A percentile compares a stretch with the other conserved stretches of the same genome.
phyloP scores from a whole-genome alignment of 1,140 invertebrate species.

The Ladona fulva region DNA sequence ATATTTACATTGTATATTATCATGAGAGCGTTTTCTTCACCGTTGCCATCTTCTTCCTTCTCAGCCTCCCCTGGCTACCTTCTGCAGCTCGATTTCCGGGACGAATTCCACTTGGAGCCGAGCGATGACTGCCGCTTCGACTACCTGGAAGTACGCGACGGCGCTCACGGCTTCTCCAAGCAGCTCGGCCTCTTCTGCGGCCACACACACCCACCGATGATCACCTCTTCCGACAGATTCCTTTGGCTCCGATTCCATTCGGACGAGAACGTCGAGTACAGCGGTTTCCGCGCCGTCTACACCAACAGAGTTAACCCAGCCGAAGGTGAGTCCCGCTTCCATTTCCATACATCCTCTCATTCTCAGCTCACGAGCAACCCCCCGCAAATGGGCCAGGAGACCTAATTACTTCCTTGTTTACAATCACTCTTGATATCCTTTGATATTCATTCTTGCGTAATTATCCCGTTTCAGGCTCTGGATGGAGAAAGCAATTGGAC shows the following conservation, averaged over 20 bases:
- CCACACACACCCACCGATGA: constrained; percentile 61
- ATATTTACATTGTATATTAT: too few relatives aligned
- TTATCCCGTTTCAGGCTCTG: too few relatives aligned
- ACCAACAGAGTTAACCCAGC: constrained; percentile 41
- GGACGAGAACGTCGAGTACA: constrained; percentile 74
- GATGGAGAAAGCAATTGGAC: too few relatives aligned
- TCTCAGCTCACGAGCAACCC: too few relatives aligned
- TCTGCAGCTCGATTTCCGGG: constrained; percentile 71
- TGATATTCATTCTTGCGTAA: too few relatives aligned
- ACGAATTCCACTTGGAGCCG: constrained; percentile 68
- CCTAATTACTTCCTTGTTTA: too few relatives aligned
- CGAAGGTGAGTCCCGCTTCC: constrained; percentile 29
- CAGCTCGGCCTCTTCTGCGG: constrained; percentile 63
- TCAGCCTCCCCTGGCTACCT: constrained; percentile 63
- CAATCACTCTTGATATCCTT: too few relatives aligned
- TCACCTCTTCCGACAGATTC: constrained; percentile 62
- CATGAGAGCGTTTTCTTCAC: background rate
- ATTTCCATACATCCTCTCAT: too few relatives aligned
- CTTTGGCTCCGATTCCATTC: constrained; percentile 79
- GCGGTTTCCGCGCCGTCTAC: constrained; percentile 73
- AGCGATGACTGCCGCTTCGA: constrained; percentile 69
- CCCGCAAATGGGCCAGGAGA: too few relatives aligned
- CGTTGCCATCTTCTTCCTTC: constrained; percentile 31
- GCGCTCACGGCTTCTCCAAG: constrained; percentile 72
- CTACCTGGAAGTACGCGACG: constrained; percentile 74